A percentile compares a stretch with the other conserved stretches of the same genome.
Conservation (phyloP, 2,888 invertebrate genomes). For the Dasysyrphus tricinctus region DNA sequence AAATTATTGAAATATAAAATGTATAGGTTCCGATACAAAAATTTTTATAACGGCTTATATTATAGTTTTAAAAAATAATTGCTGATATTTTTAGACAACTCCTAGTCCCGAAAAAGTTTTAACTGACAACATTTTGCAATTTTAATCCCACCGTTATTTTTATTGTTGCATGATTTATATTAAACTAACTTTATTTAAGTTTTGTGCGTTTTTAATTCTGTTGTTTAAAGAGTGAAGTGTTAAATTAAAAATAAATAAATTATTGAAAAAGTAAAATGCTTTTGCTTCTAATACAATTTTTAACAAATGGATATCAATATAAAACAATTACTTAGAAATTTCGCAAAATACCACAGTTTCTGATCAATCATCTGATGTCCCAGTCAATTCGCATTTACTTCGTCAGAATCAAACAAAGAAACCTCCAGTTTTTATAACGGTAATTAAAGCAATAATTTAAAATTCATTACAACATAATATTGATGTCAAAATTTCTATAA, state of each 20-base stretch:
- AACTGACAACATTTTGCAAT: too few species aligned
- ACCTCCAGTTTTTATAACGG: constrained; percentile 88
- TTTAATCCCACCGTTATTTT: too few species aligned
- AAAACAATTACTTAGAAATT: constrained; percentile 24
- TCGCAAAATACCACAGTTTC: constrained; percentile 76
- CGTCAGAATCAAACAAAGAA: constrained; percentile 85
- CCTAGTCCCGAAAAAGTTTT: too few species aligned
- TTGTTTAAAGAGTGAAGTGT: constrained; percentile 37
- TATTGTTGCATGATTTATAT: too few species aligned
- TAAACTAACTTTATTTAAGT: too few species aligned
- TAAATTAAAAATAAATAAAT: background rate
- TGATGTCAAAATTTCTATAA: background rate
- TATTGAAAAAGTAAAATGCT: constrained; percentile 28
- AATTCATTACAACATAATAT: too few species aligned
- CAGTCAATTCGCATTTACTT: constrained; percentile 82
- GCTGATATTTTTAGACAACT: too few species aligned
- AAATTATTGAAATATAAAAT: too few species aligned
- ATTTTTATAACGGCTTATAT: too few species aligned
- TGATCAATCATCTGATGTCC: constrained; percentile 81
- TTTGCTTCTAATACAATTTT: constrained; percentile 39
- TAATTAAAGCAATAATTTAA: constrained; percentile 80
- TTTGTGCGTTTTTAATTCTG: too few species aligned
- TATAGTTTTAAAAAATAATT: too few species aligned
- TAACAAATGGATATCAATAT: background rate
- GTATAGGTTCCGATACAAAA: too few species aligned